Base-by-base conservation (phyloP, 92 coral and sea anemone species). In the Palythoa caribaeorum region DNA sequence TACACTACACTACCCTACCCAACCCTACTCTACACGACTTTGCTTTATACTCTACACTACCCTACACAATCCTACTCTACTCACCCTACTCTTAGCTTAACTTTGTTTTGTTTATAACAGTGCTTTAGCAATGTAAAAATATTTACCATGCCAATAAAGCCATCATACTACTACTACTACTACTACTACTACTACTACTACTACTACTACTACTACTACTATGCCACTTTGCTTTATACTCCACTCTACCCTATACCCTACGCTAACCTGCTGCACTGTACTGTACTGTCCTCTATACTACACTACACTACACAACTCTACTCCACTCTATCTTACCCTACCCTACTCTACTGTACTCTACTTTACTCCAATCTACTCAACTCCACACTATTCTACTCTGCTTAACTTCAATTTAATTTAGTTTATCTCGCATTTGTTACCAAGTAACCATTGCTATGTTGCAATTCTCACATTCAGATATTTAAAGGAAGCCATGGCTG, bases 401-500 rank as follows among this genome's bases (percentile, higher is more conserved):
- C 19, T 59, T 5, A 10, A 11, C 65, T 17, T 59, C 2, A 59
- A 14, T 17, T 59, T 17, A 11, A 15, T 17, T 59, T 14, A 59
- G 5, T 17, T 59, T 17, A 11, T 14, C 65, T 17, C 13, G 17
- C 16, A 5, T 13, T 10, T 59, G 10, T 17, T 59, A 59, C 65
- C 19, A 3, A 55, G 11, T 55, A 2, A 9, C 2, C 11, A 3
- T 9, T 55, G 62, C 3, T 55, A 2, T 12, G 4, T 59, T 1
- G 6, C 65, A 59, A 59, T 14, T 19, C 36, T 68, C 51, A 16
- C 3, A 63, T 47, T 87, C 38, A 73, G 95, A 19, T 73, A 76
- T 10, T 70, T 94, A 38, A 86, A 66, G 59, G 86, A 79, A 65
- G 94, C 94, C 52, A 50, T 88, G 78, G 91, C 21, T 6, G 91